Conservation (phyloP, 2,888 invertebrate species). For the Pammene aurita region DNA sequence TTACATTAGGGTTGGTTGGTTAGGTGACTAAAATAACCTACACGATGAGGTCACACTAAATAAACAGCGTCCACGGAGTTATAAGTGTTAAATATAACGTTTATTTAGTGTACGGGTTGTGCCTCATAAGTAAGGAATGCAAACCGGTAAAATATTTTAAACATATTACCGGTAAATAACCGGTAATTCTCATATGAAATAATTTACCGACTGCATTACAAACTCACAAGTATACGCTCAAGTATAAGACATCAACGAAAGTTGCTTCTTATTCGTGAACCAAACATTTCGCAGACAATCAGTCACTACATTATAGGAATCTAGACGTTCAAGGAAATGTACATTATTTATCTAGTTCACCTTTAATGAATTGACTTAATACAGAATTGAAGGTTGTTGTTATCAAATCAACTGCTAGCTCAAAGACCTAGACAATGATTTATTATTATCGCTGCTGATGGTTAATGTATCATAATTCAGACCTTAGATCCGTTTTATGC, state of each 20-base stretch:
- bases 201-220: no score
- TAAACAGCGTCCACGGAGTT: neutral
- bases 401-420: neutral
- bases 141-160: no score
- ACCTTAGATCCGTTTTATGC: no score
- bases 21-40: constrained; percentile 1
- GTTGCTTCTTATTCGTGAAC: neutral
- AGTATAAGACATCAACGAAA: constrained; percentile 21
- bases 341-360: constrained; percentile 26
- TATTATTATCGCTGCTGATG: neutral
- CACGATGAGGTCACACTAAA: constrained; percentile 2
- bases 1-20: neutral
- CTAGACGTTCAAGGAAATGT: neutral
- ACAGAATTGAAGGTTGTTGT: constrained; percentile 8
- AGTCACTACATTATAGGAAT: neutral
- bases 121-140: neutral
- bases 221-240: no score
- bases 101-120: neutral
- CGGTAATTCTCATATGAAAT: no score
- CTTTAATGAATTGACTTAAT: constrained; percentile 3
- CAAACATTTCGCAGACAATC: neutral
- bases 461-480: no score
- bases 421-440: neutral
- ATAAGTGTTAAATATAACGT: neutral
- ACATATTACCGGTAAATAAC: no score